phyloP scores from a whole-genome alignment of 2,797 vertebrate genomes.

The Acanthis flammea region DNA sequence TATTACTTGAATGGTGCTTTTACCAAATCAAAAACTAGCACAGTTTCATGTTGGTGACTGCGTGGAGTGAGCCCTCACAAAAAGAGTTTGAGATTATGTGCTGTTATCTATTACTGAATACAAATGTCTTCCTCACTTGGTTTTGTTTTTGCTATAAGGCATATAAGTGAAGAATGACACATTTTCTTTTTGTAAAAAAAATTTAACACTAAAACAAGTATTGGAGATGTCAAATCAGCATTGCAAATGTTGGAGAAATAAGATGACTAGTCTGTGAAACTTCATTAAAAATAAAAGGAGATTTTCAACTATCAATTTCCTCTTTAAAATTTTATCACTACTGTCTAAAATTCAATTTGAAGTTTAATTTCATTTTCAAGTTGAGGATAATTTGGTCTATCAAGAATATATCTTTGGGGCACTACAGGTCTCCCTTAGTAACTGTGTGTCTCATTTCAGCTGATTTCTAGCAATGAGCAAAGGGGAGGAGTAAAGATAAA shows the following conservation, averaged over 20 bases:
- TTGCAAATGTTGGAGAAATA: background rate
- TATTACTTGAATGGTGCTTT: background rate
- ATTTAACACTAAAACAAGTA: background rate
- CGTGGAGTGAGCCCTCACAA: background rate
- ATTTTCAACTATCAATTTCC: background rate
- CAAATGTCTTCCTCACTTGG: background rate
- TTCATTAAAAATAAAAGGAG: background rate
- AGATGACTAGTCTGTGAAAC: background rate
- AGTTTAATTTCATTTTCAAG: slow-evolving; percentile 54
- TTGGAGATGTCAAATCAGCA: background rate
- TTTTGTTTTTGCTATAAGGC: background rate
- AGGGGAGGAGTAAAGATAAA: slow-evolving; percentile 40
- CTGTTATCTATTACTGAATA: background rate
- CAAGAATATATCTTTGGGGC: slow-evolving; percentile 3
- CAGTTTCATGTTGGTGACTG: background rate
- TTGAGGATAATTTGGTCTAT: slow-evolving; percentile 41
- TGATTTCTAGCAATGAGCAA: slow-evolving; percentile 20
- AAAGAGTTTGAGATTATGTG: background rate
- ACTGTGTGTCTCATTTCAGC: slow-evolving; percentile 10
- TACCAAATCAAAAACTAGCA: background rate
- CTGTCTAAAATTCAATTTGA: slow-evolving; percentile 33
- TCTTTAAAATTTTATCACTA: slow-evolving; percentile 23
- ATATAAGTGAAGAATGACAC: background rate
- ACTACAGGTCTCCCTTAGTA: background rate
- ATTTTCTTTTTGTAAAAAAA: background rate